Conservation (phyloP, 2,797 vertebrate species). For the Falco peregrinus region DNA sequence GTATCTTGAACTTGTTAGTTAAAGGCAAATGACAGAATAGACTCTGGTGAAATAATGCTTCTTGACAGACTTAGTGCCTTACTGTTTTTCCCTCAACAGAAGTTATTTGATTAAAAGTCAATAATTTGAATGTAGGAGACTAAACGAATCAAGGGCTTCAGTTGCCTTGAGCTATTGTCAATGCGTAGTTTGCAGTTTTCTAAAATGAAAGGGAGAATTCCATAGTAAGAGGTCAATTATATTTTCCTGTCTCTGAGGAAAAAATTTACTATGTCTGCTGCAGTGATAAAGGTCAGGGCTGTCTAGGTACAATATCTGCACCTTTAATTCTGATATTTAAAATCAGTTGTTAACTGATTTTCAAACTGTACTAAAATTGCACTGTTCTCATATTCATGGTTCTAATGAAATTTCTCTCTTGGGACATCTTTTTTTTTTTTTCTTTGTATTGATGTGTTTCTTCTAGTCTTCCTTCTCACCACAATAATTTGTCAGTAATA, state of each 20-base stretch:
- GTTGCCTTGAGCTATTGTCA: slow-evolving; percentile 57
- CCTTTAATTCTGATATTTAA: background rate
- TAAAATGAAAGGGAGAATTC: slow-evolving; percentile 26
- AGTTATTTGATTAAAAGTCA: background rate
- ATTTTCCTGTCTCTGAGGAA: slow-evolving; percentile 59
- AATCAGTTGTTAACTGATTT: background rate
- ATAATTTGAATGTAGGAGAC: slow-evolving; percentile 25
- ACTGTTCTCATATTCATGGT: background rate
- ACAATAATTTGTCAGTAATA: background rate
- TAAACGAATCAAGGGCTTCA: slow-evolving; percentile 40
- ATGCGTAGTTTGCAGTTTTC: slow-evolving; percentile 55
- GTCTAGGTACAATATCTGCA: background rate
- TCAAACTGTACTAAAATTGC: background rate
- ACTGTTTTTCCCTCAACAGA: background rate
- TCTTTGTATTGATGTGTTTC: background rate
- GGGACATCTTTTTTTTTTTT: background rate
- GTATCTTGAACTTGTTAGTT: background rate
- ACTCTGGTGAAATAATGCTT: background rate
- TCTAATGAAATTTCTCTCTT: background rate
- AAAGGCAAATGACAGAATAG: background rate
- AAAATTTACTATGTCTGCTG: background rate
- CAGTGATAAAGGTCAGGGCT: background rate
- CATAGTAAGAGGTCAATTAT: slow-evolving; percentile 31
- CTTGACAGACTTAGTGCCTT: background rate
- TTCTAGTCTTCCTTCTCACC: background rate